These are phyloP conservation scores for Rhinoderma darwinii DNA, from an alignment of 2,113 vertebrate genomes.

Conservation along the genomic window DNA sequence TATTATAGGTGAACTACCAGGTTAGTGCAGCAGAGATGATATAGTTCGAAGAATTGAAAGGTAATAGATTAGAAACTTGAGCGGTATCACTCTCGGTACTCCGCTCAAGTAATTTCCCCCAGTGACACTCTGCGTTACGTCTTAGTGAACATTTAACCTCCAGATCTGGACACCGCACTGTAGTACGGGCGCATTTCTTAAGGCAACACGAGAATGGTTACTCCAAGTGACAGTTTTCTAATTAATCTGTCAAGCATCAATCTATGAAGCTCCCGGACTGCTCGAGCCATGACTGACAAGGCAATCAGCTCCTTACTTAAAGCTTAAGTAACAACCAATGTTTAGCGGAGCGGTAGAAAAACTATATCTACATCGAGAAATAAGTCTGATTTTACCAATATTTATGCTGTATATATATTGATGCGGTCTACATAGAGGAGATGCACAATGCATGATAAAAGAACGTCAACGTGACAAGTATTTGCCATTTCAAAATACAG, in stretches of 20 bases:
- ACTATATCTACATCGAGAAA: background rate
- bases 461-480: background rate
- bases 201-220: conserved; percentile 87
- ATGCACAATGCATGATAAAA: background rate
- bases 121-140: conserved; percentile 77
- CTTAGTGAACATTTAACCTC: conserved; percentile 82
- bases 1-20: background rate
- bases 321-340: conserved; percentile 66
- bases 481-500: background rate
- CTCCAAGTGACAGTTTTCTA: conserved; percentile 95
- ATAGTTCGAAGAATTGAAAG: background rate
- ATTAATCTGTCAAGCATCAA: conserved; percentile 99
- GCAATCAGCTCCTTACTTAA: conserved; percentile 88
- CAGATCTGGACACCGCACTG: conserved; percentile 70
- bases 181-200: conserved; percentile 73
- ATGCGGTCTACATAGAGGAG: background rate
- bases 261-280: conserved; percentile 84
- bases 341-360: conserved; percentile 60
- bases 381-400: background rate
- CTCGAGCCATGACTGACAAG: conserved; percentile 87
- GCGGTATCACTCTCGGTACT: conserved; percentile 65
- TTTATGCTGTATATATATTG: too few relatives aligned
- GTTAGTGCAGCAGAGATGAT: background rate
- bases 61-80: conserved; percentile 60
- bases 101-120: conserved; percentile 69